phyloP scores from a whole-genome alignment of 1,140 invertebrate species.

The Colletes gigas region DNA sequence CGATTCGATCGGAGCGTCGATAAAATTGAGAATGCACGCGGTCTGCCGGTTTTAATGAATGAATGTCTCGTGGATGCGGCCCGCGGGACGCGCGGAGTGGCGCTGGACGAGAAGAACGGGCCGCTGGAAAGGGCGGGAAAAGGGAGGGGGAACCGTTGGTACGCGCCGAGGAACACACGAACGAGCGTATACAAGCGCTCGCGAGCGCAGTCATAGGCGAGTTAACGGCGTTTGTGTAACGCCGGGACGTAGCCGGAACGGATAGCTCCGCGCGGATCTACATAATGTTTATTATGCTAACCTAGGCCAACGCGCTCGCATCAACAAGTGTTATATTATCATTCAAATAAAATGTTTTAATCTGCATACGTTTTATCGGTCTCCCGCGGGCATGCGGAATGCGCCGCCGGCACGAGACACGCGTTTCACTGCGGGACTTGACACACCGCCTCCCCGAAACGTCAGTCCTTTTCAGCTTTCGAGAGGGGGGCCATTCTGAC shows the following conservation, averaged over 20 bases:
- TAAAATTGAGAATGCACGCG: constrained; percentile 75
- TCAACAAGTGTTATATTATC: constrained; percentile 82
- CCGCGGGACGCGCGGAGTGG: constrained; percentile 37
- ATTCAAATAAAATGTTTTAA: constrained; percentile 82
- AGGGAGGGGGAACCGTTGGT: constrained; percentile 9
- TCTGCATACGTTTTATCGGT: constrained; percentile 82
- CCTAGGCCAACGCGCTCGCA: constrained; percentile 80
- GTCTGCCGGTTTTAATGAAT: constrained; percentile 73
- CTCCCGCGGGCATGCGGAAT: constrained; percentile 78
- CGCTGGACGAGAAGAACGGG: constrained; percentile 40
- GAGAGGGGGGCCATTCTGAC: too few relatives aligned
- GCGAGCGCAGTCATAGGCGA: constrained; percentile 23
- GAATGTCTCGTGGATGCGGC: constrained; percentile 73
- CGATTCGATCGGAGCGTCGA: constrained; percentile 70
- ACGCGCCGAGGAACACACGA: constrained; percentile 11
- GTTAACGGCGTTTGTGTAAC: constrained; percentile 58
- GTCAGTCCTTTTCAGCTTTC: neutral
- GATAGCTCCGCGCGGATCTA: constrained; percentile 73
- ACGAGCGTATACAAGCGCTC: constrained; percentile 3
- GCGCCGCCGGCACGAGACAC: constrained; percentile 77
- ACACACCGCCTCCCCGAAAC: neutral
- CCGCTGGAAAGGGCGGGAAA: constrained; percentile 5
- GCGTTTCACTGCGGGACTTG: constrained; percentile 61
- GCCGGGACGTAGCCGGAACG: constrained; percentile 56
- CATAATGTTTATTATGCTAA: constrained; percentile 82